A percentile compares a stretch with the other conserved stretches of the same genome.
These are phyloP conservation scores for Phaethon lepturus DNA, from an alignment of 2,113 vertebrate species.

Conservation along the genomic window DNA sequence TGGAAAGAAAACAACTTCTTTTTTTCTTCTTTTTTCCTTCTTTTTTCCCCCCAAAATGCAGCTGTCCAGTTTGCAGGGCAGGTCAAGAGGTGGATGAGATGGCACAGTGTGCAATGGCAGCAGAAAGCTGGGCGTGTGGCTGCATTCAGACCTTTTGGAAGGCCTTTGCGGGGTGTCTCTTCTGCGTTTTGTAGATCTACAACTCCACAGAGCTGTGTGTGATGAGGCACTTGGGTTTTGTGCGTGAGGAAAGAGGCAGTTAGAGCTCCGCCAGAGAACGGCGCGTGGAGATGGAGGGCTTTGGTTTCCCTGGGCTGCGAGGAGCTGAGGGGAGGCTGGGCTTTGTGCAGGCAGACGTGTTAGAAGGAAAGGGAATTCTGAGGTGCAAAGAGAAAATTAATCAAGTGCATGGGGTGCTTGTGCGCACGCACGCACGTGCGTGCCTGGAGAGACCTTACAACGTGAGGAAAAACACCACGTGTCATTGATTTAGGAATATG, in stretches of 20 bases:
- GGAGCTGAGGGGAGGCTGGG: background rate
- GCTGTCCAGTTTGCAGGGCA: background rate
- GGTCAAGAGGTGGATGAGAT: background rate
- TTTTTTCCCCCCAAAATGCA: too few relatives aligned
- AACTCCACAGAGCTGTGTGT: too few relatives aligned
- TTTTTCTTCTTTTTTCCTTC: too few relatives aligned
- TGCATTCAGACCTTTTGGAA: background rate
- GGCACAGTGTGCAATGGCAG: background rate
- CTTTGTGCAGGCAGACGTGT: background rate
- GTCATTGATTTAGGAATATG: background rate
- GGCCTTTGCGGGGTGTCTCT: background rate
- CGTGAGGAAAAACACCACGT: background rate
- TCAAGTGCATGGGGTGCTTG: background rate
- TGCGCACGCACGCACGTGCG: accelerated
- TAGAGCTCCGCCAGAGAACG: accelerated
- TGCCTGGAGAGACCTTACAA: background rate
- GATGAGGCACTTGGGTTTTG: background rate
- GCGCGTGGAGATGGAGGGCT: background rate
- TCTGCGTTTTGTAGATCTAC: accelerated
- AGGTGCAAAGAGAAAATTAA: background rate
- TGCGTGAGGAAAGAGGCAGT: background rate
- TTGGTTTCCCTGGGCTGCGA: background rate
- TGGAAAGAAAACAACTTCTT: background rate
- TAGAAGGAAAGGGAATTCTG: background rate
- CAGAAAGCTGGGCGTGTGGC: background rate